Base-by-base conservation (phyloP, 92 coral and sea anemone genomes). In the Diadumene lineata region DNA sequence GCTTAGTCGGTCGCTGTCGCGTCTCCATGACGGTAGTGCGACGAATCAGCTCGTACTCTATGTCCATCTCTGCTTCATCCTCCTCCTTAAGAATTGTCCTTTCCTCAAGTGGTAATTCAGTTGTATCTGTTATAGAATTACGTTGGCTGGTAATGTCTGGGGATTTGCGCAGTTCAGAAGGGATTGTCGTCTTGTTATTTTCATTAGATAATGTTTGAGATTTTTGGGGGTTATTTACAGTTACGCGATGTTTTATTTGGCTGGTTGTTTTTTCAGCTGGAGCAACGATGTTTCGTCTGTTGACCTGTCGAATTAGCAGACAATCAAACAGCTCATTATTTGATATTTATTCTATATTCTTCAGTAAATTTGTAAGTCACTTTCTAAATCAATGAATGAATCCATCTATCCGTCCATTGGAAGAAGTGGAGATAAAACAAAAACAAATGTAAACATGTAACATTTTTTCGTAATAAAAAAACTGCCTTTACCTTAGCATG, bases 241-340 rank as follows among this genome's bases (percentile, higher is more conserved):
- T n/a, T n/a, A n/a, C n/a, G n/a, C n/a, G n/a, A 4, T 13, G 48
- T 38, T 38, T 38, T 38, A 38, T 38, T 13, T 4, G 48, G 48
- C 13, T 38, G 48, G 48, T 38, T 6, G 48, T 23, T 24, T 23
- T 15, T 1, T 17, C 28, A 1, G 13, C 7, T 11, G 75, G 63
- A 11, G 63, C 57, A 8, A 70, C 75, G 7, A 50, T 19, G 38
- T 70, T 70, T 27, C 75, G 75, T 29, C 61, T 70, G 38, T 44
- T 70, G 28, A 70, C 7, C 48, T 38, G 48, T 38, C 48, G 48
- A 38, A 4, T 13, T 38, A 38, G 6, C 48, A 38, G 13, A 4
- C 48, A 38, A 38, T 38, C 48, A 38, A 38, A 4, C 48, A 38
- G 48, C 13, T 13, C 6, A 13, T 38, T 13, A 38, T 38, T 6